Conservation (phyloP, 2,113 vertebrate species). For the Etheostoma cragini region DNA sequence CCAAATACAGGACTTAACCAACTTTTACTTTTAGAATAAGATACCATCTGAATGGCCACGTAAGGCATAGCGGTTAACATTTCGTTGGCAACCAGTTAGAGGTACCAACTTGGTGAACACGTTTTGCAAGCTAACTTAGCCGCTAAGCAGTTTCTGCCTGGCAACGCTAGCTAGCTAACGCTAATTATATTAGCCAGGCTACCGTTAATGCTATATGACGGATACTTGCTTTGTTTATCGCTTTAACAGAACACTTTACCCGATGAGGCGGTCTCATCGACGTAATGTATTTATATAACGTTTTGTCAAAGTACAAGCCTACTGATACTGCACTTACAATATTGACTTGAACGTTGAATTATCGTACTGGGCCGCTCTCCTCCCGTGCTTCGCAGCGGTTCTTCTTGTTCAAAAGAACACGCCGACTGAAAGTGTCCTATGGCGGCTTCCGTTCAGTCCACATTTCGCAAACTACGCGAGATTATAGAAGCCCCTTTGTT, state of each 20-base stretch:
- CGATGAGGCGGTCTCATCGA: not conserved
- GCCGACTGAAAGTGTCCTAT: slow-evolving; percentile 63
- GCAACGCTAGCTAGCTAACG: slow-evolving; percentile 51
- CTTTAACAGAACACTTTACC: not conserved
- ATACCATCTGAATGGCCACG: fast-evolving
- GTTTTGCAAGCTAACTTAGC: slow-evolving; percentile 66
- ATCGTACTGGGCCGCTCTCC: slow-evolving; percentile 68
- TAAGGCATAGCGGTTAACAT: not conserved
- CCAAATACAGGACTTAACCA: fast-evolving
- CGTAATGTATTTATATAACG: not conserved
- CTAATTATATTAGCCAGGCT: slow-evolving; percentile 37
- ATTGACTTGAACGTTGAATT: slow-evolving; percentile 56
- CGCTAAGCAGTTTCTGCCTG: slow-evolving; percentile 37
- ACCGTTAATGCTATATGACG: slow-evolving; percentile 33
- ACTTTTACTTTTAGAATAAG: not conserved
- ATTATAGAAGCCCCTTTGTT: not conserved
- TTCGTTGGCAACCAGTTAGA: not conserved
- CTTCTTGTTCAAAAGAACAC: slow-evolving; percentile 80
- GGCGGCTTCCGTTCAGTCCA: slow-evolving; percentile 72
- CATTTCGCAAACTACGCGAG: slow-evolving; percentile 53
- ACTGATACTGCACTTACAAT: slow-evolving; percentile 70
- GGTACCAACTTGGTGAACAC: slow-evolving; percentile 60
- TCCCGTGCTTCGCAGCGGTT: slow-evolving; percentile 67
- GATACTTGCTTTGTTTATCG: not conserved
- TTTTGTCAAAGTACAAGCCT: not conserved